Evolutionary conservation across 2,797 vertebrate species (phyloP).

Genomic region (Galagoides demidoff): DNA sequence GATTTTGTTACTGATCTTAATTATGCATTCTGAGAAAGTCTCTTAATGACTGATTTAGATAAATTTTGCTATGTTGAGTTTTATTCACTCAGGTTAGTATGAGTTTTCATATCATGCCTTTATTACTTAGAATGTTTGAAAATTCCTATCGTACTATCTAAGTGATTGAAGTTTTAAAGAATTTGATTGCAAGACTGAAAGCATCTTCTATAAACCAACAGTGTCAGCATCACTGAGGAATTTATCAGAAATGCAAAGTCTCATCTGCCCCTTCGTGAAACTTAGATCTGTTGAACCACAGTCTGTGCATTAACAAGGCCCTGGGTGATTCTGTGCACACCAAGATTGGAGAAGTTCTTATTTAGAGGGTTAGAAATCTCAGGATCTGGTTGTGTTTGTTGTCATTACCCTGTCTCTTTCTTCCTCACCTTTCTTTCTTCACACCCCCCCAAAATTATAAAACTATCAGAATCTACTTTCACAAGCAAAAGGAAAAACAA

Average conservation of each 20-base stretch:
- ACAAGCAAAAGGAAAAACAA: constrained; percentile 1
- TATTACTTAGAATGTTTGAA: neutral
- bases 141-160: neutral
- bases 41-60: neutral
- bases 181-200: neutral
- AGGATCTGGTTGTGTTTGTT: neutral
- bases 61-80: constrained; percentile 41
- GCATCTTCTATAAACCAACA: neutral
- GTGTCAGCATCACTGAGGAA: neutral
- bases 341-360: neutral
- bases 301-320: neutral
- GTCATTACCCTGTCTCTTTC: neutral
- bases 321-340: neutral
- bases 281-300: neutral
- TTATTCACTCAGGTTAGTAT: neutral
- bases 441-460: neutral
- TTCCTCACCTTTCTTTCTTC: neutral
- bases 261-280: neutral
- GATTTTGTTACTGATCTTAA: neutral
- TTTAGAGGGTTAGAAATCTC: neutral
- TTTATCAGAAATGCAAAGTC: constrained; percentile 25
- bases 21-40: neutral
- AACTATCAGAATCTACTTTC: neutral
- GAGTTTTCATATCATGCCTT: constrained; percentile 11
- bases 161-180: constrained; percentile 31